Evolutionary conservation across 2,113 vertebrate species (phyloP).

Genomic region (Ctenodactylus gundi): DNA sequence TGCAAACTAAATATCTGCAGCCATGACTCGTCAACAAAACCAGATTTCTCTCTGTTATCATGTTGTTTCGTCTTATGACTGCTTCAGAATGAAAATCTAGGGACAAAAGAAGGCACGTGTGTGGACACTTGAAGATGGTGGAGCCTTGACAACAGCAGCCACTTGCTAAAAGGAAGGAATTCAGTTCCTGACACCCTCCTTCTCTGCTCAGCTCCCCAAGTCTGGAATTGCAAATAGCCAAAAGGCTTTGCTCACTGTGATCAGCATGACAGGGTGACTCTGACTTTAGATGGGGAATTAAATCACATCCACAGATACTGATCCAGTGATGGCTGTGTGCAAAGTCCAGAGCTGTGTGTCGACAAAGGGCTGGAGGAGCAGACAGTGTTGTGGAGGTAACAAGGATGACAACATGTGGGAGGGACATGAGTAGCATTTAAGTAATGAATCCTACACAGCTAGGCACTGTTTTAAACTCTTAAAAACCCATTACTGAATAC

Average conservation of each 20-base stretch:
- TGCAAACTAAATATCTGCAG: constrained; percentile 67
- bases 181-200: not conserved
- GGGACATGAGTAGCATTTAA: not conserved
- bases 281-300: constrained; percentile 9
- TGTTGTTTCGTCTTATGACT: constrained; percentile 21
- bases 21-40: constrained; percentile 47
- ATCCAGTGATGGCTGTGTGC: not conserved
- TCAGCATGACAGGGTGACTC: constrained; percentile 20
- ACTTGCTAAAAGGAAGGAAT: not conserved
- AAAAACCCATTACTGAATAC: not conserved
- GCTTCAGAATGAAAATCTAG: constrained; percentile 33
- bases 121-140: not conserved
- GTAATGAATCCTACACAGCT: not conserved
- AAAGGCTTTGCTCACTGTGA: not conserved
- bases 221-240: not conserved
- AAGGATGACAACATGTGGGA: not conserved
- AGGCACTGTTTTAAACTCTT: not conserved
- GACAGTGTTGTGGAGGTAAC: not conserved
- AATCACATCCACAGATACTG: not conserved
- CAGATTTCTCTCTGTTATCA: constrained; percentile 55
- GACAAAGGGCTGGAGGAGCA: not conserved
- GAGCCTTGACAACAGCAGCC: not conserved
- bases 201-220: not conserved
- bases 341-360: not conserved
- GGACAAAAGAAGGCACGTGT: not conserved